Conservation (phyloP, 2,888 invertebrate species). For the Cylloceria caligata region DNA sequence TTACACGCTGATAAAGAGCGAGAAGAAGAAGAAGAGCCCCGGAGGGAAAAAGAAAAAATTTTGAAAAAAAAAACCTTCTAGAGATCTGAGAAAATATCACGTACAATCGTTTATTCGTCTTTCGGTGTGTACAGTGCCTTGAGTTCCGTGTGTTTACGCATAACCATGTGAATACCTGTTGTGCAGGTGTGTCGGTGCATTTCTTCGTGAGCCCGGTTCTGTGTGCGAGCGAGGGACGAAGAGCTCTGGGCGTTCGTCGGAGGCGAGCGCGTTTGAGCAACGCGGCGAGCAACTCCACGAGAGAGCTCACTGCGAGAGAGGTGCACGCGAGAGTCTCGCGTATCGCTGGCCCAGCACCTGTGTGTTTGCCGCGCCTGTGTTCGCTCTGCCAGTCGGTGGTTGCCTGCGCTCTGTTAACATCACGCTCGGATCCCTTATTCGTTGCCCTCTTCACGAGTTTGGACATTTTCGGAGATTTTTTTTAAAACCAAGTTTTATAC, state of each 20-base stretch:
- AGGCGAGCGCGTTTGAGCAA: conserved; percentile 47
- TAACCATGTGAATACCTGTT: conserved; percentile 15
- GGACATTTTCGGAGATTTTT: neutral
- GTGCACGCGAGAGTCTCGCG: conserved; percentile 60
- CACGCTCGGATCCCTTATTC: conserved; percentile 21
- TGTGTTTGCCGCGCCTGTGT: conserved; percentile 52
- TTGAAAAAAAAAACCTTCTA: too few species aligned
- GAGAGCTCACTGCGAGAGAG: conserved; percentile 52
- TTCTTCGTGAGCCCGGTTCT: conserved; percentile 39
- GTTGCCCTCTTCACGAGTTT: neutral
- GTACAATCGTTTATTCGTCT: neutral
- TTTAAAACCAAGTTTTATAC: neutral
- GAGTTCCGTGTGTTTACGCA: conserved; percentile 21
- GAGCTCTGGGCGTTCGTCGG: conserved; percentile 37
- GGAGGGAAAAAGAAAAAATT: conserved; percentile 13
- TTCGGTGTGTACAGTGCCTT: conserved; percentile 16
- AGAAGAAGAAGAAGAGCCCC: conserved; percentile 1
- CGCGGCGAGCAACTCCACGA: conserved; percentile 33
- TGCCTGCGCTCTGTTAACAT: conserved; percentile 54
- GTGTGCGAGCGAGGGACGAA: conserved; percentile 29
- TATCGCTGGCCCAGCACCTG: conserved; percentile 60
- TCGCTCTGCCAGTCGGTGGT: conserved; percentile 59
- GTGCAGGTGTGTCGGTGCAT: conserved; percentile 42
- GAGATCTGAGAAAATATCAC: too few species aligned
- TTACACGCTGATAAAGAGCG: conserved; percentile 53